phyloP scores from a whole-genome alignment of 2,113 vertebrate genomes.

The Australoheros scitulus region DNA sequence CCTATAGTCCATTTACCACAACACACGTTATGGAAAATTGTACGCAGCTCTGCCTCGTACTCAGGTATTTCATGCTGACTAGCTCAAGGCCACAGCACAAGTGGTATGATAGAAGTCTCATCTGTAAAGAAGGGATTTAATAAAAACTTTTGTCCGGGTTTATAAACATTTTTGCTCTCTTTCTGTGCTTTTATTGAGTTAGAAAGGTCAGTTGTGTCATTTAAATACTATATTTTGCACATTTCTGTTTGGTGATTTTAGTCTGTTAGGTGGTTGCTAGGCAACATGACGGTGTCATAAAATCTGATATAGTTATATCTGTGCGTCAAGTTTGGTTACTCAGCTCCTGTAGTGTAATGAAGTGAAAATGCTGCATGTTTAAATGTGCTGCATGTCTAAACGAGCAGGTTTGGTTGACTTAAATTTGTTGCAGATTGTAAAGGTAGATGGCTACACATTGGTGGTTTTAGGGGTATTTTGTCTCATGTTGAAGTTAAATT shows the following conservation, averaged over 20 bases:
- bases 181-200: not conserved
- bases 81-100: not conserved
- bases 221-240: not conserved
- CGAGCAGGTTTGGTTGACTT: not conserved
- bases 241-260: no score
- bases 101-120: not conserved
- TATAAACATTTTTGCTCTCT: not conserved
- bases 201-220: no score
- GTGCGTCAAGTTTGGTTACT: not conserved
- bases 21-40: not conserved
- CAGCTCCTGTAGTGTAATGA: no score
- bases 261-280: no score
- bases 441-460: fast-evolving
- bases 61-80: not conserved
- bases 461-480: not conserved
- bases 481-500: not conserved
- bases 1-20: not conserved
- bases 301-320: not conserved
- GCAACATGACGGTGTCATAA: no score
- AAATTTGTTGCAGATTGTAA: not conserved
- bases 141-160: not conserved
- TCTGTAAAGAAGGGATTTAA: not conserved
- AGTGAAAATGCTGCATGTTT: no score
- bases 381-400: not conserved
- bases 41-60: not conserved